phyloP scores from a whole-genome alignment of 2,797 vertebrate genomes.

The Sebastes trivittatus region DNA sequence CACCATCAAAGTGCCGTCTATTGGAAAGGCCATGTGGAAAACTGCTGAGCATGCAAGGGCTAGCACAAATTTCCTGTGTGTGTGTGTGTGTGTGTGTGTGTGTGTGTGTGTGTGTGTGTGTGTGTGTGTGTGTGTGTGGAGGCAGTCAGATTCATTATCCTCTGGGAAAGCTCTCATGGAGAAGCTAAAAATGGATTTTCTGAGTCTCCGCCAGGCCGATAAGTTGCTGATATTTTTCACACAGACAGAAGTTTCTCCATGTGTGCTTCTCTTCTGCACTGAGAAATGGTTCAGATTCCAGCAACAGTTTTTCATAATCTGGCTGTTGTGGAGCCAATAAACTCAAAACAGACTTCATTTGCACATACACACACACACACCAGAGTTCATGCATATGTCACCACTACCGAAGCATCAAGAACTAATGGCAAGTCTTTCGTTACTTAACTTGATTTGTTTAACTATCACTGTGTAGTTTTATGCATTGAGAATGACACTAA shows the following conservation, averaged over 20 bases:
- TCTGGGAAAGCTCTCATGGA: slow-evolving; percentile 60
- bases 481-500: neutral
- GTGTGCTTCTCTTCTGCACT: slow-evolving; percentile 32
- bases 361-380: neutral
- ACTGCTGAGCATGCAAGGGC: slow-evolving; percentile 69
- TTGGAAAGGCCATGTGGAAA: slow-evolving; percentile 67
- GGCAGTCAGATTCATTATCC: slow-evolving; percentile 69
- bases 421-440: neutral
- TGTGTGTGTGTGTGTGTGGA: slow-evolving; percentile 13
- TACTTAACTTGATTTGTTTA: neutral
- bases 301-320: slow-evolving; percentile 51
- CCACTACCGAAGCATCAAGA: neutral
- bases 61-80: slow-evolving; percentile 56
- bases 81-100: slow-evolving; percentile 10
- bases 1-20: slow-evolving; percentile 58
- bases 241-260: slow-evolving; percentile 54
- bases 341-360: slow-evolving; percentile 25
- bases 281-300: slow-evolving; percentile 46
- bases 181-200: slow-evolving; percentile 73
- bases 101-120: slow-evolving; percentile 9
- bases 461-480: neutral
- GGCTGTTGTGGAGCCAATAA: slow-evolving; percentile 31
- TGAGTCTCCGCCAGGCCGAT: slow-evolving; percentile 59
- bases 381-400: slow-evolving; percentile 28
- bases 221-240: slow-evolving; percentile 67